Base-by-base conservation (phyloP, 2,888 invertebrate genomes). In the Hololepta plana region DNA sequence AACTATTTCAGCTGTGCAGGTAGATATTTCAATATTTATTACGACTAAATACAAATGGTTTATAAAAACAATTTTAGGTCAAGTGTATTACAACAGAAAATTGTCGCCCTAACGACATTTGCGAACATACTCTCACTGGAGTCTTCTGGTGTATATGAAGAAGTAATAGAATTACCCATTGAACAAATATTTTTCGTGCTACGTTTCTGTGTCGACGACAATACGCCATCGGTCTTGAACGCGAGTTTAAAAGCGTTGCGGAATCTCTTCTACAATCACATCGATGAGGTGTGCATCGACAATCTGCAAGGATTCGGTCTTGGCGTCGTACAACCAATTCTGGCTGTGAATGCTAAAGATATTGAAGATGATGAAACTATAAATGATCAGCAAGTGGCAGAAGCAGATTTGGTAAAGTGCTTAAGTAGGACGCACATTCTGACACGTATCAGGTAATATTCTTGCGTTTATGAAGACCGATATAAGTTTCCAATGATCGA, bases 131-230 rank as follows among this genome's bases (percentile, higher is more conserved):
- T 81, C 24, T 69, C 68, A 29, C 67, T 79, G 34, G 62, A 73
- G 39, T 67, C 64, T 37, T 63, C 65, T 22, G 87, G 85, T n/a
- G 70, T 69, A 36, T 84, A 85, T 39, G 76, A 77, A 46, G 63
- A 65, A 28, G 62, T 73, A 4, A 60, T 90, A 26, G 72, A 81
- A 27, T 62, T 80, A 25, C 75, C 85, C 32, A 64, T 65, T 40
- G 81, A 65, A 53, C 80, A 64, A 68, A 74, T 62, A 46, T 72
- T 85, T 43, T 72, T 90, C 41, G 57, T 90, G 1, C 43, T 90
- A 26, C 65, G 91, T 40, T 81, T 82, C 56, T 76, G 85, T 2
- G 55, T 91, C 37, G 91, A 93, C 54, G 88, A 90, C 43, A 73
- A 75, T 38, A 69, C 73, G 13, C 61, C 69, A 0, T 62, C 71